phyloP scores from a whole-genome alignment of 1,140 invertebrate species.

The Aporrectodea caliginosa region DNA sequence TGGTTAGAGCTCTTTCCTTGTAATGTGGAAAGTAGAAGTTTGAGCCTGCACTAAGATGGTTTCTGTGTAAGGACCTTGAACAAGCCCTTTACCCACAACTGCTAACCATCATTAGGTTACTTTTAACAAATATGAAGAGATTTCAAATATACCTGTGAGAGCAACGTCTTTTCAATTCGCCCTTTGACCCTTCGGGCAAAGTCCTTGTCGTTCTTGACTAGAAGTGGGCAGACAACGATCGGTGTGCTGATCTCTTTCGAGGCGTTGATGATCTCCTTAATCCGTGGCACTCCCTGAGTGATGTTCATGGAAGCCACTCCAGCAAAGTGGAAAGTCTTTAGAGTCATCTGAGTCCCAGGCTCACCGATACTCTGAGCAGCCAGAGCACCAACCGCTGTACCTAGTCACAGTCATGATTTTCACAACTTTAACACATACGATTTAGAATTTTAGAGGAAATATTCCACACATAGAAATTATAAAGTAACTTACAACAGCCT shows the following conservation, averaged over 20 bases:
- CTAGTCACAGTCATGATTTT: too few relatives aligned
- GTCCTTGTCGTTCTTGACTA: conserved; percentile 69
- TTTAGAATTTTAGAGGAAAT: too few relatives aligned
- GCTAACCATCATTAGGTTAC: too few relatives aligned
- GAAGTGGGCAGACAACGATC: conserved; percentile 83
- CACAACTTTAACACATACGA: too few relatives aligned
- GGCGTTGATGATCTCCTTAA: conserved; percentile 99
- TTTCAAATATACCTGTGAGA: conserved; percentile 88
- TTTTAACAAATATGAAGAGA: too few relatives aligned
- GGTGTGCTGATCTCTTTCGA: conserved; percentile 92
- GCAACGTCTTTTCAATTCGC: conserved; percentile 83
- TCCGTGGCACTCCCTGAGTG: conserved; percentile 86
- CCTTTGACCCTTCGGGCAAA: conserved; percentile 85
- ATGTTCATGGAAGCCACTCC: conserved; percentile 99
- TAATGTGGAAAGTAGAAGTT: too few relatives aligned
- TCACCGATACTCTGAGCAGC: conserved; percentile 98
- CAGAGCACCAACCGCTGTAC: conserved; percentile 91
- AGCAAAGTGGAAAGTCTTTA: conserved; percentile 99
- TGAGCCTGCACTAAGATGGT: too few relatives aligned
- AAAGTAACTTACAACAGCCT: too few relatives aligned
- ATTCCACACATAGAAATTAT: too few relatives aligned
- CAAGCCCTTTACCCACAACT: too few relatives aligned
- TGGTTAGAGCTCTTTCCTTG: too few relatives aligned
- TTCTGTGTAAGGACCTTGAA: too few relatives aligned
- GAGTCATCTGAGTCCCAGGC: conserved; percentile 98